Evolutionary conservation across 2,888 invertebrate species (phyloP).

Genomic region (Heliconius sara): DNA sequence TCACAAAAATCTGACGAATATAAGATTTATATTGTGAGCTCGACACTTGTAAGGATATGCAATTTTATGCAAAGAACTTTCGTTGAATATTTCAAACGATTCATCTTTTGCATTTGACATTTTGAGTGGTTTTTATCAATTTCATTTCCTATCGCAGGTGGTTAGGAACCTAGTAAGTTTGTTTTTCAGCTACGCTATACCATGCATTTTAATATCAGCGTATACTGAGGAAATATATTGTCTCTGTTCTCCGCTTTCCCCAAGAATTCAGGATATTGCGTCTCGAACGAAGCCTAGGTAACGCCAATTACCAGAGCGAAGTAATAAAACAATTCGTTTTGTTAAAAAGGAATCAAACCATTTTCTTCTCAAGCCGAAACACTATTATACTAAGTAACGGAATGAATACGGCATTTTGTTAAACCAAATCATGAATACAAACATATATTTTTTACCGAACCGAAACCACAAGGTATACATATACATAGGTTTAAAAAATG

Average conservation of each 20-base stretch:
- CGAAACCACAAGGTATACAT: too few species aligned
- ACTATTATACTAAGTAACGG: too few species aligned
- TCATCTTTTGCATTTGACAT: conserved; percentile 44
- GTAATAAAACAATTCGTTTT: too few species aligned
- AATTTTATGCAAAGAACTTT: conserved; percentile 40
- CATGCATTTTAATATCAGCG: not conserved
- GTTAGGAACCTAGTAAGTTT: conserved; percentile 33
- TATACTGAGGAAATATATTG: too few species aligned
- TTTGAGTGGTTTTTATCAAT: conserved; percentile 44
- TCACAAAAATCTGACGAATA: conserved; percentile 13
- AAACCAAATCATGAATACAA: too few species aligned
- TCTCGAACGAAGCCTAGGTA: not conserved
- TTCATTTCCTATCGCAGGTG: conserved; percentile 39
- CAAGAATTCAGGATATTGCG: not conserved
- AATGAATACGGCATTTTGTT: too few species aligned
- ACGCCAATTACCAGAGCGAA: too few species aligned
- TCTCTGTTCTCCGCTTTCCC: not conserved
- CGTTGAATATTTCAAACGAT: conserved; percentile 30
- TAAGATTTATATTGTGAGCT: conserved; percentile 16
- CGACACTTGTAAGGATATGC: conserved; percentile 34
- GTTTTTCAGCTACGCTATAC: not conserved
- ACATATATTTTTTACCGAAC: too few species aligned
- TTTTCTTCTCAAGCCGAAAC: too few species aligned
- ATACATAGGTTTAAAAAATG: too few species aligned
- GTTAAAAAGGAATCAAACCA: too few species aligned